Base-by-base conservation (phyloP, 2,113 vertebrate genomes). In the Melanotaenia duboulayi region DNA sequence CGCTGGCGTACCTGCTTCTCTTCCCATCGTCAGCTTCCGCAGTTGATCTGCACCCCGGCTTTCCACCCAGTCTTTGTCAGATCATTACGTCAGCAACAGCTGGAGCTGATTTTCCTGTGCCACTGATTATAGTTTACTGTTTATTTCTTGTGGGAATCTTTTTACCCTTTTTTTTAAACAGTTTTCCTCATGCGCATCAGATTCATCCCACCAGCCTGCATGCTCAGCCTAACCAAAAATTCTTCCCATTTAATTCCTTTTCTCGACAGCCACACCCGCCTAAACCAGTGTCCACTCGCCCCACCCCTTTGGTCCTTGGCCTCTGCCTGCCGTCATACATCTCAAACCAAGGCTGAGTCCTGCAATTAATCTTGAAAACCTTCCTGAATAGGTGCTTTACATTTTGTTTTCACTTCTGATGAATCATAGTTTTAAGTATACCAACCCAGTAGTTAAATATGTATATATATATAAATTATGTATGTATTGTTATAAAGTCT, bases 251-350 rank as follows among this genome's bases (percentile, higher is more conserved):
- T 65, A n/a, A 4, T 25, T 23, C 13, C 52, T 28, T 2, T 14
- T 10, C 24, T 24, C 3, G 4, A 16, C 62, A 22, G 40, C 66
- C 42, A 37, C 66, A 35, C 54, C 66, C 54, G 7, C 42, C n/a
- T 11, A n/a, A 6, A 35, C 54, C 39, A 6, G 56, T 17, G 25
- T 54, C 65, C 65, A 32, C 40, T 48, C 40, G 20, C 8, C 10
- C 42, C 39, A 2, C 66, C 66, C n/a, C 40, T 23, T 37, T 2
- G 54, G 40, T 58, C 54, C 54, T 16, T 14, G 55, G 42, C n/a
- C 54, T 49, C 66, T 22, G 23, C 39, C 51, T 44, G 39, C 51
- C 44, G 32, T 57, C 65, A 58, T 22, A 57, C 65, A 69, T 69
- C 54, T 48, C 42, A 10, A 48, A 32, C 52, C 51, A 12, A 50